These are phyloP conservation scores for Phyllotreta cruciferae DNA, from an alignment of 2,888 invertebrate species.

Conservation along the genomic window DNA sequence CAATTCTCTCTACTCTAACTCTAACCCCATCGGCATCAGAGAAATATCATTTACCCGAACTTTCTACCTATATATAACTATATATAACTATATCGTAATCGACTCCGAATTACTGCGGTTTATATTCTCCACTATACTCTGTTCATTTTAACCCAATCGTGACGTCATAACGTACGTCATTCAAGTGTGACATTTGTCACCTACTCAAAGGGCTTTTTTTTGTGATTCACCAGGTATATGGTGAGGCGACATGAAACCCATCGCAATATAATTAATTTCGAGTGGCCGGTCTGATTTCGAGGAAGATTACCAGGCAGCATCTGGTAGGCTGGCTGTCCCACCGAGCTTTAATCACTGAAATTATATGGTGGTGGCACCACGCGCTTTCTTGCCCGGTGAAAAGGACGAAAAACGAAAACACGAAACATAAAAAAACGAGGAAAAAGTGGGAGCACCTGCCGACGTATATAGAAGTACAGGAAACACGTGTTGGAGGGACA, in stretches of 20 bases:
- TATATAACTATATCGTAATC: too few species aligned
- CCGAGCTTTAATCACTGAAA: conserved; percentile 50
- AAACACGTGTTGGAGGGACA: conserved; percentile 45
- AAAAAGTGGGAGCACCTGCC: conserved; percentile 47
- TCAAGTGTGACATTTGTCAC: too few species aligned
- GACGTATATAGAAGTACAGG: conserved; percentile 40
- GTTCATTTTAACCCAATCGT: too few species aligned
- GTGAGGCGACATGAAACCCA: too few species aligned
- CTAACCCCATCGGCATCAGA: conserved; percentile 32
- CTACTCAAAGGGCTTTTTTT: too few species aligned
- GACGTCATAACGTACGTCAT: too few species aligned
- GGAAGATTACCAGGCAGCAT: conserved; percentile 34
- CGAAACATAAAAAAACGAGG: conserved; percentile 40
- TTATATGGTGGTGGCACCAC: conserved; percentile 49
- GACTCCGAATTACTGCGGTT: too few species aligned
- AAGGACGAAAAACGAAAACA: too few species aligned
- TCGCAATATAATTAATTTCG: too few species aligned
- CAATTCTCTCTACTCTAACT: conserved; percentile 1
- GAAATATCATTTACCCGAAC: conserved; percentile 5
- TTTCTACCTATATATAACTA: too few species aligned
- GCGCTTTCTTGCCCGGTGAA: conserved; percentile 36
- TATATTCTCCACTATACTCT: too few species aligned
- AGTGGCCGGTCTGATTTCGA: not conserved
- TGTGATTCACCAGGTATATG: too few species aligned
- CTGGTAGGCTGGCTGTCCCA: conserved; percentile 46